Conservation (phyloP, 2,113 vertebrate species). For the Plectropomus leopardus region DNA sequence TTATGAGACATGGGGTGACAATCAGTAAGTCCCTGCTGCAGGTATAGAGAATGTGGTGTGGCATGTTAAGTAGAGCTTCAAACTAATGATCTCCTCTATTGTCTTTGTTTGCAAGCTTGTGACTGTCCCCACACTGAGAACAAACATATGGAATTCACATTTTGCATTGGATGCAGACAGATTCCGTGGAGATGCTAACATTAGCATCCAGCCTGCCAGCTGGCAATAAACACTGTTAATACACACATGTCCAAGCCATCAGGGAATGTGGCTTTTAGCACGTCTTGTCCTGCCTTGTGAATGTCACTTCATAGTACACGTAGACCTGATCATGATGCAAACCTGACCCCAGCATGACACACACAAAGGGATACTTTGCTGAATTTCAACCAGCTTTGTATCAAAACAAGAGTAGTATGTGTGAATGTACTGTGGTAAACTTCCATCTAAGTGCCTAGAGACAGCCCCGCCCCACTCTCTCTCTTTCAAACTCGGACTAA, state of each 20-base stretch:
- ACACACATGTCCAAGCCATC: background rate
- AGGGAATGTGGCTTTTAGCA: conserved; percentile 9
- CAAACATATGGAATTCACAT: background rate
- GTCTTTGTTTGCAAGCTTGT: background rate
- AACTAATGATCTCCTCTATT: background rate
- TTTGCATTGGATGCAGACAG: background rate
- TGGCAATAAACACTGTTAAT: background rate
- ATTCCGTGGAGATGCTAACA: background rate
- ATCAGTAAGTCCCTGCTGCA: conserved; percentile 12
- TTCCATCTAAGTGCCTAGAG: too few species aligned
- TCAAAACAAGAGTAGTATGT: too few species aligned
- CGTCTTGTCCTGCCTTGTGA: background rate
- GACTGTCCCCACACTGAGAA: background rate
- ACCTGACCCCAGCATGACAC: conserved; percentile 3
- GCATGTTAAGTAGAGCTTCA: background rate
- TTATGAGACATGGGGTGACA: conserved; percentile 15
- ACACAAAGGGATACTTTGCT: too few species aligned
- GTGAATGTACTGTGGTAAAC: too few species aligned
- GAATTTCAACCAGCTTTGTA: too few species aligned
- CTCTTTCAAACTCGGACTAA: too few species aligned
- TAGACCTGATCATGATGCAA: background rate
- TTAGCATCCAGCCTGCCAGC: background rate
- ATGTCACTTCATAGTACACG: background rate
- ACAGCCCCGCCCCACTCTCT: too few species aligned
- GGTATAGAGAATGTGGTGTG: background rate